phyloP scores from a whole-genome alignment of 2,888 invertebrate genomes.

The Nezara viridula region DNA sequence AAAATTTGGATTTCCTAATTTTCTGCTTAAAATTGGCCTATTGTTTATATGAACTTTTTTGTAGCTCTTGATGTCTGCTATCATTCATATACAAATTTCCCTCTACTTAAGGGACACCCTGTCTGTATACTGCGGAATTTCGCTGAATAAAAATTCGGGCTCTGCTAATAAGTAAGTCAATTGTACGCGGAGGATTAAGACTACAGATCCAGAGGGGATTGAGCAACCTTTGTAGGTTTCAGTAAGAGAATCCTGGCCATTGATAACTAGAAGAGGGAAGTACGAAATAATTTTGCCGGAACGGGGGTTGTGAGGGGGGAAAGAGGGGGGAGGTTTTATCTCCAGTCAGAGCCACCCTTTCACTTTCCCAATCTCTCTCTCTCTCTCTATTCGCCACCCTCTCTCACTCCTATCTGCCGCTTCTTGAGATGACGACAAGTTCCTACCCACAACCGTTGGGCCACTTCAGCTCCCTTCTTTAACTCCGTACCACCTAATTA shows the following conservation, averaged over 20 bases:
- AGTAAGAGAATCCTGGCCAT: background rate
- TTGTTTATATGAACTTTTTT: no score
- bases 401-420: slow-evolving; percentile 18
- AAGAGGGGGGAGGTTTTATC: background rate
- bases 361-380: background rate
- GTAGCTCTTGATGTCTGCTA: no score
- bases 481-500: slow-evolving; percentile 55
- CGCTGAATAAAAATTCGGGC: no score
- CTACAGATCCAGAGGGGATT: background rate
- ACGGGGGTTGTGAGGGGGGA: background rate
- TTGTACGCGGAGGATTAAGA: background rate
- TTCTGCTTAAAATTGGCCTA: no score
- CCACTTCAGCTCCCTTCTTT: slow-evolving; percentile 14
- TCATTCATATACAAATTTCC: no score
- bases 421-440: slow-evolving; percentile 28
- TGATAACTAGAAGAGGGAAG: background rate
- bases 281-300: slow-evolving; percentile 14
- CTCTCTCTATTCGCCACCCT: background rate
- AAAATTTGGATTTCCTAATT: no score
- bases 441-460: background rate
- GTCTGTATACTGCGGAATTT: no score
- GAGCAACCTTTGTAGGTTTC: slow-evolving; percentile 13
- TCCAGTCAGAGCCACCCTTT: background rate
- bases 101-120: no score
- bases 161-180: no score